A percentile compares a stretch with the other conserved stretches of the same genome.
phyloP scores from a whole-genome alignment of 2,888 invertebrate species.

The Choristoneura rosaceana region DNA sequence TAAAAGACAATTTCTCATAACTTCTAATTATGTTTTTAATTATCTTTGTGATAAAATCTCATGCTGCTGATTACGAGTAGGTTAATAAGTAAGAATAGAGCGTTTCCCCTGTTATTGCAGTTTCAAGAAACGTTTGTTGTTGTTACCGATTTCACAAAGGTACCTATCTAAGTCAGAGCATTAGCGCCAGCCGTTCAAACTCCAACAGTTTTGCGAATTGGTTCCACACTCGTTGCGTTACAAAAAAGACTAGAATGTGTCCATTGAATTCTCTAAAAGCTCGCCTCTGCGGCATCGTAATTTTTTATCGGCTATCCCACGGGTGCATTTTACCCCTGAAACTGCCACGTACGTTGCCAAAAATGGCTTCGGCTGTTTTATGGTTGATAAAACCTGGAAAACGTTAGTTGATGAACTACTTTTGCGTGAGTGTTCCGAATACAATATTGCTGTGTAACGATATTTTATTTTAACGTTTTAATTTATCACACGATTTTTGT shows the following conservation, averaged over 20 bases:
- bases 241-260: slow-evolving; percentile 59
- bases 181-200: slow-evolving; percentile 54
- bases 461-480: slow-evolving; percentile 4
- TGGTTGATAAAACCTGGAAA: slow-evolving; percentile 45
- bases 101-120: background rate
- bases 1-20: too few relatives aligned
- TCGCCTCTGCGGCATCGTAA: slow-evolving; percentile 60
- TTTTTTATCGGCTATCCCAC: slow-evolving; percentile 66
- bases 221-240: slow-evolving; percentile 54
- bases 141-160: background rate
- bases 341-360: slow-evolving; percentile 51
- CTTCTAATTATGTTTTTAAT: too few relatives aligned
- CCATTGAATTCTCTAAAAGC: slow-evolving; percentile 67
- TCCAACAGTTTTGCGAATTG: slow-evolving; percentile 64
- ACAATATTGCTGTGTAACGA: slow-evolving; percentile 2
- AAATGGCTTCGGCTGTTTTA: slow-evolving; percentile 51
- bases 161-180: background rate
- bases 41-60: too few relatives aligned
- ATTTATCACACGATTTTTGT: background rate
- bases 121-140: background rate
- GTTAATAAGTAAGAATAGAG: too few relatives aligned
- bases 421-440: slow-evolving; percentile 23
- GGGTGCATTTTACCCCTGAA: slow-evolving; percentile 57
- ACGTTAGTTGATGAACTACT: slow-evolving; percentile 42
- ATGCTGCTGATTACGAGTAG: too few relatives aligned